Conservation (phyloP, 1,140 invertebrate genomes). For the fruit fly (Drosophila melanogaster) region Release_6_plus_ISO1_MT NT_033779.5:17047001-17047500, state of each 20-base stretch:
- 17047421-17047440: conserved; percentile 31
- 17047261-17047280: conserved; percentile 15
- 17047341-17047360: conserved; percentile 13
- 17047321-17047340: conserved; percentile 8
- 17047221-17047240: not conserved
- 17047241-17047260: conserved; percentile 12
- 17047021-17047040: conserved; percentile 18
- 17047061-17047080: not conserved
- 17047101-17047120: no score
- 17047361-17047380: not conserved
- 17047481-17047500: not conserved
- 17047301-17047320: not conserved
- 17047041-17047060: conserved; percentile 7
- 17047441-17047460: conserved; percentile 16
- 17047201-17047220: not conserved
- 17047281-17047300: conserved; percentile 2
- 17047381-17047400: conserved; percentile 8
- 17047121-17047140: no score
- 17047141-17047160: not conserved
- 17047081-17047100: not conserved
- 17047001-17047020: conserved; percentile 37
- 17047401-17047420: conserved; percentile 28
- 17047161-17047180: conserved; percentile 5
- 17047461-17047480: not conserved
- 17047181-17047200: not conserved